A percentile compares a stretch with the other conserved stretches of the same genome.
phyloP scores from a whole-genome alignment of 2,888 invertebrate genomes.

The Ophion ventricosus region DNA sequence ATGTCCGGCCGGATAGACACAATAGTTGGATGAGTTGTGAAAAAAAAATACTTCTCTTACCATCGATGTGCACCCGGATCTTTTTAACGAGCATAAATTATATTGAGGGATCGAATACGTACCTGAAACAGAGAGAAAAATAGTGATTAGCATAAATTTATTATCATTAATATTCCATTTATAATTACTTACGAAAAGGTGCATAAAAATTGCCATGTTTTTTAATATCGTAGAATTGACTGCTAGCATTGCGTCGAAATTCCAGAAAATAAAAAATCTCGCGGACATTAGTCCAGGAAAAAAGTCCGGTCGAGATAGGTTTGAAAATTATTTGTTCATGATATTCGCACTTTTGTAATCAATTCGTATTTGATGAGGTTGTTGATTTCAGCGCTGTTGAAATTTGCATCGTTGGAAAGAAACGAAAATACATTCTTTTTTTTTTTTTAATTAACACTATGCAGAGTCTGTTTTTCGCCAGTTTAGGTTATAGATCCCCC shows the following conservation, averaged over 20 bases:
- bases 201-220: background rate
- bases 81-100: conserved; percentile 4
- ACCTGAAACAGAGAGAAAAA: conserved; percentile 74
- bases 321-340: too few species aligned
- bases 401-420: background rate
- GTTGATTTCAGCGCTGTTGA: background rate
- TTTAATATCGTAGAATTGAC: background rate
- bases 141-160: background rate
- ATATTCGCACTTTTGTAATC: too few species aligned
- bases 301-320: too few species aligned
- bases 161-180: background rate
- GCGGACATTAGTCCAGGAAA: too few species aligned
- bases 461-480: background rate
- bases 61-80: conserved; percentile 45
- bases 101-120: conserved; percentile 70
- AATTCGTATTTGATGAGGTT: too few species aligned
- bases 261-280: too few species aligned
- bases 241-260: too few species aligned
- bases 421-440: background rate
- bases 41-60: conserved; percentile 46
- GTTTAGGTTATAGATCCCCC: background rate
- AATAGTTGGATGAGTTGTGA: conserved; percentile 10
- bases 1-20: conserved; percentile 22
- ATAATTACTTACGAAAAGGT: background rate
- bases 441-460: background rate